Percentiles rank a stretch among this genome's conserved stretches.
Evolutionary conservation across 2,797 vertebrate genomes (phyloP).

Genomic region (Sarcophilus harrisii): DNA sequence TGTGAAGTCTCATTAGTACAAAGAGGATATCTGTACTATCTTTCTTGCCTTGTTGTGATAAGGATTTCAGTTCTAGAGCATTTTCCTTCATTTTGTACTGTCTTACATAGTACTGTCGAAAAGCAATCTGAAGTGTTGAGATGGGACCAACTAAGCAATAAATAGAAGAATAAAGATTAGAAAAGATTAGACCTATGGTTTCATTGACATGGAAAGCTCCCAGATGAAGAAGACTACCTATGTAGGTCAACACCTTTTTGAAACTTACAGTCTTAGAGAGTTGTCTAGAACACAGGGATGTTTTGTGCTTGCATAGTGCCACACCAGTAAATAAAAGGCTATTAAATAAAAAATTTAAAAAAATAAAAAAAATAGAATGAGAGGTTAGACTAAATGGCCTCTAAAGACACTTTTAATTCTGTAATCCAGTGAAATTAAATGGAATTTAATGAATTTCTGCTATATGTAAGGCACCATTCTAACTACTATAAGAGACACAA

Average conservation of each 20-base stretch:
- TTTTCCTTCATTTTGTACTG: neutral
- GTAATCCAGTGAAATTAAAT: neutral
- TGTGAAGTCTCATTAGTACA: neutral
- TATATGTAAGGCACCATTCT: neutral
- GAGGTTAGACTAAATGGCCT: neutral
- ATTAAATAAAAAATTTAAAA: too few species aligned
- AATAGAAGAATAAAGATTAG: neutral
- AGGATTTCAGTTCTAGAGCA: neutral
- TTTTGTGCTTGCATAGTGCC: too few species aligned
- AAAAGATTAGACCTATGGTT: neutral
- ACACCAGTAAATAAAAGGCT: too few species aligned
- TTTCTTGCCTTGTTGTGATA: neutral
- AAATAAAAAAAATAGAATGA: too few species aligned
- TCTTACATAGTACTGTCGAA: neutral
- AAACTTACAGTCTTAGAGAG: too few species aligned
- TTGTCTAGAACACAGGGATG: too few species aligned
- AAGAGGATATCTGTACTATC: neutral
- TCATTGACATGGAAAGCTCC: neutral
- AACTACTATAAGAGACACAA: neutral
- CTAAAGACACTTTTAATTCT: neutral
- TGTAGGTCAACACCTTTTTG: too few species aligned
- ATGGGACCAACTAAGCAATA: neutral
- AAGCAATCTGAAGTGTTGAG: neutral
- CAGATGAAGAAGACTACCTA: neutral
- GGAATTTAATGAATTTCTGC: neutral